A percentile compares a stretch with the other conserved stretches of the same genome.
Conservation (phyloP, 2,113 vertebrate species). For the Hiodon alosoides region DNA sequence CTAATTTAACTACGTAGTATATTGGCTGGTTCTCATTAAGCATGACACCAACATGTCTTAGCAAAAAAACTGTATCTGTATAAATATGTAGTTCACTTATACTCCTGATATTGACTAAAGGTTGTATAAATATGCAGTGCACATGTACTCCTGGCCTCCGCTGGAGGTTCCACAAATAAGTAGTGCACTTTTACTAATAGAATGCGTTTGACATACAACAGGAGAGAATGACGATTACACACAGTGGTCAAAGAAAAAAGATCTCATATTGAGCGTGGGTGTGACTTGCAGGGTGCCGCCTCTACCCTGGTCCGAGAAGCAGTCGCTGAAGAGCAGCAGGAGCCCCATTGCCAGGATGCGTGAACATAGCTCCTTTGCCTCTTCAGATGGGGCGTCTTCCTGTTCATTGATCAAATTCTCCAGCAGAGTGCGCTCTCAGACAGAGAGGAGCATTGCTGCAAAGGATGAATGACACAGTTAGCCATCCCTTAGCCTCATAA, state of each 20-base stretch:
- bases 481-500: background rate
- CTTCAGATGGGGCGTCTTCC: conserved; percentile 61
- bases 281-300: conserved; percentile 54
- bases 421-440: conserved; percentile 66
- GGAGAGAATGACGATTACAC: background rate
- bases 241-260: background rate
- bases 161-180: too few relatives aligned
- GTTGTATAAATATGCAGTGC: background rate
- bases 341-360: conserved; percentile 75
- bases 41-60: too few relatives aligned
- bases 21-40: too few relatives aligned
- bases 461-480: background rate
- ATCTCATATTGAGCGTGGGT: conserved; percentile 66
- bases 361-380: conserved; percentile 74
- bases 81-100: too few relatives aligned
- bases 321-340: conserved; percentile 71
- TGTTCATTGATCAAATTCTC: conserved; percentile 73
- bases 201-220: background rate
- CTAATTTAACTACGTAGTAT: too few relatives aligned
- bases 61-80: too few relatives aligned
- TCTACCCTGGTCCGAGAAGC: conserved; percentile 65
- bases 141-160: background rate
- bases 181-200: too few relatives aligned
- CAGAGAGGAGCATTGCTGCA: background rate
- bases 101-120: too few relatives aligned